Percentiles rank a stretch among this genome's conserved stretches.
These are phyloP conservation scores for Panagrolaimus sp. DNA, from an alignment of 1,140 invertebrate species.

Conservation along the genomic window DNA sequence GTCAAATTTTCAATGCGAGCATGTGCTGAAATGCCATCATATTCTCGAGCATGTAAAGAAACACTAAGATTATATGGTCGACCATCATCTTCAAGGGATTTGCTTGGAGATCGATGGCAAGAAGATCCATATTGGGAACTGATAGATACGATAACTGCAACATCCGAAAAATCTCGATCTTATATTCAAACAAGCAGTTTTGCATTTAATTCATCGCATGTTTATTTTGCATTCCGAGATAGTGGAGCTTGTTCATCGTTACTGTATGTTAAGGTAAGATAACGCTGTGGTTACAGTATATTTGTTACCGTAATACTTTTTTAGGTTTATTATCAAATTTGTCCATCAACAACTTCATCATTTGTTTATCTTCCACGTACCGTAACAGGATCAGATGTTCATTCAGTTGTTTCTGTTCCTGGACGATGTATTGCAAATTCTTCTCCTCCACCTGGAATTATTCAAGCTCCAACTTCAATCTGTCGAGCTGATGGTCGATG, in stretches of 20 bases:
- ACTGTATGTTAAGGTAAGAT: slow-evolving; percentile 44
- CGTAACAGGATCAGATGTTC: slow-evolving; percentile 33
- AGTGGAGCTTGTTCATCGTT: slow-evolving; percentile 44
- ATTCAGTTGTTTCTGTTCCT: slow-evolving; percentile 40
- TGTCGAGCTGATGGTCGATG: slow-evolving; percentile 50
- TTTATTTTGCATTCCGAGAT: slow-evolving; percentile 44
- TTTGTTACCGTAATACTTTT: background rate
- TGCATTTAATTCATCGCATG: slow-evolving; percentile 25
- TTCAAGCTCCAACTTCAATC: slow-evolving; percentile 34
- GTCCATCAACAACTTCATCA: slow-evolving; percentile 35
- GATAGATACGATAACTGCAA: slow-evolving; percentile 46
- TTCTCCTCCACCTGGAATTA: slow-evolving; percentile 11
- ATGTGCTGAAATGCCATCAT: slow-evolving; percentile 65
- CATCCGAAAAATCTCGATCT: slow-evolving; percentile 26
- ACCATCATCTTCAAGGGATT: slow-evolving; percentile 33
- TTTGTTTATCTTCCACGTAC: slow-evolving; percentile 44
- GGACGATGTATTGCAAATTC: slow-evolving; percentile 43
- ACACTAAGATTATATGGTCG: slow-evolving; percentile 39
- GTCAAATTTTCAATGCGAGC: slow-evolving; percentile 91
- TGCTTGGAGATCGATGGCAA: slow-evolving; percentile 91
- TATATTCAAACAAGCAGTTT: slow-evolving; percentile 39
- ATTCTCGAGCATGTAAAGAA: slow-evolving; percentile 55
- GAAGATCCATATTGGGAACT: slow-evolving; percentile 77
- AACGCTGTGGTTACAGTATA: background rate
- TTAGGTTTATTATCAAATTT: slow-evolving; percentile 50